These are phyloP conservation scores for Psittacula derbiana DNA, from an alignment of 2,797 vertebrate genomes.

Conservation along the genomic window DNA sequence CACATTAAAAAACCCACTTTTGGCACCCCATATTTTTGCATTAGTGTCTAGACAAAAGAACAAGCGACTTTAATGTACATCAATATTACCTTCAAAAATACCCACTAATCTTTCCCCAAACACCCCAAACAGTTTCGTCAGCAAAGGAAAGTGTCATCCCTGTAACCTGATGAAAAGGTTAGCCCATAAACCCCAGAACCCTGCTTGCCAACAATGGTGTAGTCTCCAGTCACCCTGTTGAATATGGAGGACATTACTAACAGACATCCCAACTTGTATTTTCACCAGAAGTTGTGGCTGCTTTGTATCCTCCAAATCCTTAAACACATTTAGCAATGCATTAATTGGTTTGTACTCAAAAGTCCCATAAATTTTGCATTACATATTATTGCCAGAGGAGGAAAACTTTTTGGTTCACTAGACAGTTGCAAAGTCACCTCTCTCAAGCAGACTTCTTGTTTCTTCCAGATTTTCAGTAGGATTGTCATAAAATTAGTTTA, in stretches of 20 bases:
- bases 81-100: background rate
- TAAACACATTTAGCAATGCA: background rate
- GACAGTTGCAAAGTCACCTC: background rate
- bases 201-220: background rate
- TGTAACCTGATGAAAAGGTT: background rate
- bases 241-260: background rate
- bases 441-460: background rate
- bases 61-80: background rate
- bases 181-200: background rate
- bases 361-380: background rate
- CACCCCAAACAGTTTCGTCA: background rate
- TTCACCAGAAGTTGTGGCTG: background rate
- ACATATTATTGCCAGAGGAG: rapidly evolving
- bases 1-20: background rate
- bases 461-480: background rate
- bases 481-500: background rate
- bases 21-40: background rate
- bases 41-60: background rate
- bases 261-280: background rate
- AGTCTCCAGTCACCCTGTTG: background rate
- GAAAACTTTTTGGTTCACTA: background rate
- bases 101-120: background rate
- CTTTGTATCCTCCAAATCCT: background rate
- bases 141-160: background rate
- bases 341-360: background rate